phyloP scores from a whole-genome alignment of 37 sponge, comb jelly and placozoan genomes.

The Bolinopsis microptera region DNA sequence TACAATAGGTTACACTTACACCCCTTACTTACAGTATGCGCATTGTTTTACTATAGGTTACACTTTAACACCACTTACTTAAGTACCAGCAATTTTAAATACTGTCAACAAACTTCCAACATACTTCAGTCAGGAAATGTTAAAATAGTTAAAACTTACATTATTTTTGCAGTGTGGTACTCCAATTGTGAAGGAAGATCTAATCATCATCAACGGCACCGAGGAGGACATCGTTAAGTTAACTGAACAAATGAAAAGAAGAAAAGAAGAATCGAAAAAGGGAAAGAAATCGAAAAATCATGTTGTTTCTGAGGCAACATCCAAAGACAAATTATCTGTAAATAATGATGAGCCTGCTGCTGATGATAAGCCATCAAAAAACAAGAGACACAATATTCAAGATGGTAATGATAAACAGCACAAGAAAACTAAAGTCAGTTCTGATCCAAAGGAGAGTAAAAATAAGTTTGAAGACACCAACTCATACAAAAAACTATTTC shows the following conservation, averaged over 20 bases:
- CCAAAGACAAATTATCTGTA: background rate
- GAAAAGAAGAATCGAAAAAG: slow-evolving; percentile 70
- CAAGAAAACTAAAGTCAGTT: background rate
- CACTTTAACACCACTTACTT: background rate
- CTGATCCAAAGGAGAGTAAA: background rate
- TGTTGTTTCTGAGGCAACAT: background rate
- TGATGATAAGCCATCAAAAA: background rate
- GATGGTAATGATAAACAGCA: background rate
- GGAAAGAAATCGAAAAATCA: slow-evolving; percentile 63
- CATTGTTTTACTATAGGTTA: background rate
- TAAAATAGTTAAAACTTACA: too few relatives aligned
- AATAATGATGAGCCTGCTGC: too few relatives aligned
- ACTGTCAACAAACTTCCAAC: too few relatives aligned
- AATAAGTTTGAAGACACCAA: slow-evolving; percentile 38
- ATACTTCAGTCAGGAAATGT: too few relatives aligned
- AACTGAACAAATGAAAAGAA: slow-evolving; percentile 71
- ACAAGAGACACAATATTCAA: background rate
- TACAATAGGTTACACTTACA: background rate
- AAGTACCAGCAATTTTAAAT: background rate
- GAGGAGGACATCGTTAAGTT: slow-evolving; percentile 75
- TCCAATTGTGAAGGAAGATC: slow-evolving; percentile 66
- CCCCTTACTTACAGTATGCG: background rate
- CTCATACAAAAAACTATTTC: slow-evolving; percentile 57
- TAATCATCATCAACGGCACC: slow-evolving; percentile 78
- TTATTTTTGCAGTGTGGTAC: slow-evolving; percentile 72